Evolutionary conservation across 1,140 invertebrate species (phyloP).

Genomic region (Trichonephila inaurata): DNA sequence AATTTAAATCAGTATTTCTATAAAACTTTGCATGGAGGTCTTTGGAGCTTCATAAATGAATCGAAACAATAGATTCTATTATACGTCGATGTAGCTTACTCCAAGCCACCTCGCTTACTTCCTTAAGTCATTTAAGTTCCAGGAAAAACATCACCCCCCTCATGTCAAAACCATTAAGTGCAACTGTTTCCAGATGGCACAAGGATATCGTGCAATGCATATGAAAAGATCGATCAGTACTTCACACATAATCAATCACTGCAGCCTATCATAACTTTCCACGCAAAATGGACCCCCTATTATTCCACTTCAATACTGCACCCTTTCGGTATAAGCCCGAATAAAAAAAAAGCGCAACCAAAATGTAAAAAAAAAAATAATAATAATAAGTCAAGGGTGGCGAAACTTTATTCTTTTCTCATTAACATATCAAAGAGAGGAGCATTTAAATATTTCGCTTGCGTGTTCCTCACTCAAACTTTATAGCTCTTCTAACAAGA

Average conservation of each 20-base stretch:
- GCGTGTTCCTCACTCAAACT: slow-evolving; percentile 53
- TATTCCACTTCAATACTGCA: slow-evolving; percentile 20
- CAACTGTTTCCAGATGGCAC: slow-evolving; percentile 30
- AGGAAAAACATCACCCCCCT: slow-evolving; percentile 10
- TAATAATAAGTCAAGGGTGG: not conserved
- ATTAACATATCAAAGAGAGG: slow-evolving; percentile 58
- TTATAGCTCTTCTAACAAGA: slow-evolving; percentile 57
- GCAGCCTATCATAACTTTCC: slow-evolving; percentile 38
- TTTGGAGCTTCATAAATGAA: not conserved
- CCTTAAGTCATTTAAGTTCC: not conserved
- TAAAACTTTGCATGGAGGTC: too few relatives aligned
- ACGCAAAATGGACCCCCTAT: not conserved
- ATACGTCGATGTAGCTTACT: not conserved
- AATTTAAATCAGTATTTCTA: too few relatives aligned
- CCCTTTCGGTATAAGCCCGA: not conserved
- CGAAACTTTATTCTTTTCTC: slow-evolving; percentile 43
- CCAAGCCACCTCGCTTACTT: not conserved
- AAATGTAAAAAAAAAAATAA: slow-evolving; percentile 5
- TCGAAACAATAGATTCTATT: not conserved
- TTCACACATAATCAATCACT: slow-evolving; percentile 45
- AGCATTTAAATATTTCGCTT: slow-evolving; percentile 54
- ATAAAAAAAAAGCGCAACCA: not conserved
- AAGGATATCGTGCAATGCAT: slow-evolving; percentile 34
- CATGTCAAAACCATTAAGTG: slow-evolving; percentile 38
- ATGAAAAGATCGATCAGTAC: slow-evolving; percentile 39